Conservation (phyloP, 1,140 invertebrate species). For the Drosophila malerkotliana region DNA sequence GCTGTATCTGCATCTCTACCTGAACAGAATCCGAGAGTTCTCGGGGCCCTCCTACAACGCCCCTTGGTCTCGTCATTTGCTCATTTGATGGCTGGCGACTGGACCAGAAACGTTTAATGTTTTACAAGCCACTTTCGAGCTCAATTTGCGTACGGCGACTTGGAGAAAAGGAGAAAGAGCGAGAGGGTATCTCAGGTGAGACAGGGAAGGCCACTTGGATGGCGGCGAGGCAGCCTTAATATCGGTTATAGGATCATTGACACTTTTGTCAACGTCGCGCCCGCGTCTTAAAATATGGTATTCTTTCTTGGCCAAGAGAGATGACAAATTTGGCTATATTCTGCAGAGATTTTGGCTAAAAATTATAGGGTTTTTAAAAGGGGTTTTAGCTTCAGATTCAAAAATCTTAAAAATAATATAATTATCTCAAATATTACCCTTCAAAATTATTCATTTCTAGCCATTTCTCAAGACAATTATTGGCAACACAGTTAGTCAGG, state of each 20-base stretch:
- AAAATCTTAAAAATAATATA: too few relatives aligned
- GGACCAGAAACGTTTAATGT: slow-evolving; percentile 69
- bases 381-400: too few relatives aligned
- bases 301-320: slow-evolving; percentile 5
- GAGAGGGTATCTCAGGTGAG: not conserved
- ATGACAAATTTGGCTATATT: not conserved
- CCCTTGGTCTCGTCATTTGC: slow-evolving; percentile 43
- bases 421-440: not conserved
- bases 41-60: slow-evolving; percentile 33
- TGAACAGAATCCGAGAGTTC: slow-evolving; percentile 6
- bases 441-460: not conserved
- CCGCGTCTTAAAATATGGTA: slow-evolving; percentile 22
- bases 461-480: slow-evolving; percentile 9
- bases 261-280: slow-evolving; percentile 65
- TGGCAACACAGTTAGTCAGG: slow-evolving; percentile 16
- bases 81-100: slow-evolving; percentile 59
- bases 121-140: slow-evolving; percentile 77
- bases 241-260: slow-evolving; percentile 83
- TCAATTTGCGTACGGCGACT: slow-evolving; percentile 73
- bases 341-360: not conserved
- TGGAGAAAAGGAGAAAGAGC: not conserved
- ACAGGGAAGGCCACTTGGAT: slow-evolving; percentile 1
- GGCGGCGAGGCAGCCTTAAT: slow-evolving; percentile 54
- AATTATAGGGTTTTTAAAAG: not conserved
- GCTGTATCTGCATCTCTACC: slow-evolving; percentile 76